Evolutionary conservation across 1,140 invertebrate genomes (phyloP).

Genomic region (Bombus terrestris): DNA sequence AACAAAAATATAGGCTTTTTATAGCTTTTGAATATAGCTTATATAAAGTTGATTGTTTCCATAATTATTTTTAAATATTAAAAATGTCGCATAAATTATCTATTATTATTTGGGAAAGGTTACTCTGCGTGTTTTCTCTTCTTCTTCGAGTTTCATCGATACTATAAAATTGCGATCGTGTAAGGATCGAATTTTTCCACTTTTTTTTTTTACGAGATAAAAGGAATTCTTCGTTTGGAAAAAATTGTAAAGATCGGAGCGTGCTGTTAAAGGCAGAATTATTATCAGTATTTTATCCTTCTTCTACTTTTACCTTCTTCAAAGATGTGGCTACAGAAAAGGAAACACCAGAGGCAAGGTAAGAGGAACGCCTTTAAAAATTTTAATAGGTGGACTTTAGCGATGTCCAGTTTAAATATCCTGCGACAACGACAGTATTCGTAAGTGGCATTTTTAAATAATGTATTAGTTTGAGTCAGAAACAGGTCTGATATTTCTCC

Average conservation of each 20-base stretch:
- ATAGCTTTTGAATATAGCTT: background rate
- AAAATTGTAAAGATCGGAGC: no score
- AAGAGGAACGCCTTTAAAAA: constrained; percentile 54
- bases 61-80: background rate
- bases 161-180: background rate
- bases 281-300: background rate
- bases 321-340: constrained; percentile 46
- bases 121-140: background rate
- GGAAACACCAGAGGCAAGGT: constrained; percentile 63
- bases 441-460: constrained; percentile 9
- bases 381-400: constrained; percentile 35
- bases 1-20: background rate
- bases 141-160: background rate
- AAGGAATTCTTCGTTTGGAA: no score
- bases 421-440: background rate
- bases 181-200: background rate
- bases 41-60: background rate
- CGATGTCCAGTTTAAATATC: constrained; percentile 37
- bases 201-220: no score
- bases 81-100: background rate
- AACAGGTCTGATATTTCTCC: background rate
- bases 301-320: constrained; percentile 39
- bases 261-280: no score
- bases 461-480: background rate
- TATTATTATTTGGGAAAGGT: background rate